Base-by-base conservation (phyloP, 2,797 vertebrate species). In the Poeciliopsis paucimaculata region DNA sequence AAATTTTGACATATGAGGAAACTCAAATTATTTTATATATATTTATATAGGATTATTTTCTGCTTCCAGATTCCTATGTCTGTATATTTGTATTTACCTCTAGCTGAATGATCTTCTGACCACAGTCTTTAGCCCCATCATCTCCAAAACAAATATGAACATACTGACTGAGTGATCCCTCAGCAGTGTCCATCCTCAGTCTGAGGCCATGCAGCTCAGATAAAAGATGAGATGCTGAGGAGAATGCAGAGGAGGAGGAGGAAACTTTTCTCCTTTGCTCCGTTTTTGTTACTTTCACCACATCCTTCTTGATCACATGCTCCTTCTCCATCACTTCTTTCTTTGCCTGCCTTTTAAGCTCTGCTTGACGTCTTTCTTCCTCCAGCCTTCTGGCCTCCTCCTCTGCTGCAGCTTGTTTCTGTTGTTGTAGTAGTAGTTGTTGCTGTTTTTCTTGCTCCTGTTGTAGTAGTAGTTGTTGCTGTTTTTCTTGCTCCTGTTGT, bases 201-300 rank as follows among this genome's bases (percentile, higher is more conserved):
- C 97, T 96, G 86, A 99, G 94, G 10, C 95, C 91, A 78, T 98
- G 96, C 72, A 99, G 95, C 78, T 98, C 96, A 46, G 96, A 91
- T 79, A 99, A 90, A 71, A 96, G 89, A 49, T 72, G 89, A 10
- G 93, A 92, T 3, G 86, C 72, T 0, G 83, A 77, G 28, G 62
- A 39, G 1, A 49, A 34, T 23, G 82, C 70, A 1, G 83, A 49
- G 41, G 41, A 23, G 1, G 82, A 64, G 15, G 82, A 9, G 28
- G 11, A 68, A 5, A 64, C 45, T 82, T 83, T 93, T 77, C 16
- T 88, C 81, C 73, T 96, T 83, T 57, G 93, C 34, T 89, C 97
- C 70, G 96, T 88, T 92, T 95, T 96, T 0, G 2, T 26, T 76
- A 34, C 43, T 78, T 73, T 86, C n/a, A 76, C 57, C 0, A n/a